Percentiles rank a stretch among this genome's conserved stretches.
Evolutionary conservation across 2,888 invertebrate species (phyloP).

Genomic region (Epinotia demarniana): DNA sequence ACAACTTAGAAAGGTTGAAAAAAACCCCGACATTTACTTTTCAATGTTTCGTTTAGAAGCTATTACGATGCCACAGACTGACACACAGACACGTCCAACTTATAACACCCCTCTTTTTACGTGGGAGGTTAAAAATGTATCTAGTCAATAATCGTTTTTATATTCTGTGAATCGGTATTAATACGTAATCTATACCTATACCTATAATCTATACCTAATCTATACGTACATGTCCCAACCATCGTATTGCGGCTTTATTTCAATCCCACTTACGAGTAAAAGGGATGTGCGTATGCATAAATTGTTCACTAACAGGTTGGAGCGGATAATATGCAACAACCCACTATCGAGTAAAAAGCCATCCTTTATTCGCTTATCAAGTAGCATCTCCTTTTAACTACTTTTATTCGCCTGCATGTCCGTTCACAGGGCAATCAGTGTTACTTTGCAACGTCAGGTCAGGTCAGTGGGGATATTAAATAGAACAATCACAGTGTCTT

Average conservation of each 20-base stretch:
- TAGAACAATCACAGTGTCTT: neutral
- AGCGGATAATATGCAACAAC: neutral
- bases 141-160: neutral
- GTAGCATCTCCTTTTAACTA: neutral
- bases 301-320: neutral
- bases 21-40: no score
- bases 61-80: no score
- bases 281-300: constrained; percentile 12
- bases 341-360: neutral
- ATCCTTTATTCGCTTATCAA: neutral
- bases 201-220: no score
- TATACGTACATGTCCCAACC: neutral
- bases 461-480: neutral
- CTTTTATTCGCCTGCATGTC: neutral
- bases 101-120: no score
- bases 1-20: no score
- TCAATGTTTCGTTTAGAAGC: no score
- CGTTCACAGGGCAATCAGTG: neutral
- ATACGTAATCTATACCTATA: no score
- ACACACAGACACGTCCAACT: no score
- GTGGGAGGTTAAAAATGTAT: neutral
- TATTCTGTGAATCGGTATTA: neutral
- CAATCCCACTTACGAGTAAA: constrained; percentile 7
- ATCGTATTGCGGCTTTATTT: constrained; percentile 1
- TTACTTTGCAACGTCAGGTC: neutral